Conservation (phyloP, 1,140 invertebrate species). For the Bombus pascuorum region DNA sequence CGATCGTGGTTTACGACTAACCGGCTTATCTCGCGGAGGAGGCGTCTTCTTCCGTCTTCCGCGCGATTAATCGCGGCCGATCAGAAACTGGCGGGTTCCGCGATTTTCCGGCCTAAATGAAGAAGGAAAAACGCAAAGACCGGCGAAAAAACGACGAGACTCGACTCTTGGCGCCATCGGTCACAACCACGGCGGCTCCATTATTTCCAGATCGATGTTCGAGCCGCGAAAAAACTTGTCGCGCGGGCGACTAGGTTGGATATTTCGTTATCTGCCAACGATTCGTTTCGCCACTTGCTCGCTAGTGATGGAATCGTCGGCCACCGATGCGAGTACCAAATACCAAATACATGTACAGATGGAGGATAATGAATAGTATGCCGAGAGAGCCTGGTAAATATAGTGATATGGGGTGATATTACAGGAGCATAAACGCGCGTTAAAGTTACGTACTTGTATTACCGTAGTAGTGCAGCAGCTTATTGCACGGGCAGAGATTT, state of each 20-base stretch:
- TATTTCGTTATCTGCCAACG: slow-evolving; percentile 5
- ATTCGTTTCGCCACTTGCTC: slow-evolving; percentile 11
- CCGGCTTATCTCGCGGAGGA: neutral
- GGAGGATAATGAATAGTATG: neutral
- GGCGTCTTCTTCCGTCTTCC: too few species aligned
- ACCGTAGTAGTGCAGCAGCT: too few species aligned
- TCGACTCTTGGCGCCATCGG: slow-evolving; percentile 32
- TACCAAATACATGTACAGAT: too few species aligned
- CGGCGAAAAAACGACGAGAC: neutral
- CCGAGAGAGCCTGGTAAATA: neutral
- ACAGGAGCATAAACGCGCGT: too few species aligned
- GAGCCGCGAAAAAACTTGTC: neutral
- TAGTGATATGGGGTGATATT: neutral
- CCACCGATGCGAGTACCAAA: too few species aligned
- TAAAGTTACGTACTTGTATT: too few species aligned
- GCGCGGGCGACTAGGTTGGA: neutral
- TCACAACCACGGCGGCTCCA: slow-evolving; percentile 51
- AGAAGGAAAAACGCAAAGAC: neutral
- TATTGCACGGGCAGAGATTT: too few species aligned
- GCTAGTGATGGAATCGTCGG: neutral
- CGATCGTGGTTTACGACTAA: neutral
- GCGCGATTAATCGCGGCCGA: neutral
- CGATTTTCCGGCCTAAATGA: neutral
- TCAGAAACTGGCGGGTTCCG: too few species aligned
- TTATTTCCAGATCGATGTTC: slow-evolving; percentile 56